Evolutionary conservation across 2,888 invertebrate genomes (phyloP).

Genomic region (Conchocele bisecta): DNA sequence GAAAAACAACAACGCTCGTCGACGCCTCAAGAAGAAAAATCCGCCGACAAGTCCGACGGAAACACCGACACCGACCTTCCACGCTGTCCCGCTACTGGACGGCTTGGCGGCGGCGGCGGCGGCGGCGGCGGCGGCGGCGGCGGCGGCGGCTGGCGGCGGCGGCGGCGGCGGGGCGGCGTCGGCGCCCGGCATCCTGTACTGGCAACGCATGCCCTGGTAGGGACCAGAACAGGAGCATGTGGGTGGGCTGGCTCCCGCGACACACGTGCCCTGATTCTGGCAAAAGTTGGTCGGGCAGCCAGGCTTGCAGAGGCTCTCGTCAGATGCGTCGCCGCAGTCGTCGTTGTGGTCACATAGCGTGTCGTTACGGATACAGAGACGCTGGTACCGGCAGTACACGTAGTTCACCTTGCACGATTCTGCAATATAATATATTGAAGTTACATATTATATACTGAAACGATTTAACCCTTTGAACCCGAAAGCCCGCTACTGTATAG

Average conservation of each 20-base stretch:
- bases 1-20: slow-evolving; percentile 34
- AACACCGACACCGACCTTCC: slow-evolving; percentile 67
- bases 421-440: slow-evolving; percentile 24
- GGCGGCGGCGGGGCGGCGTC: slow-evolving; percentile 17
- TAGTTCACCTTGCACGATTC: slow-evolving; percentile 61
- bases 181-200: slow-evolving; percentile 27
- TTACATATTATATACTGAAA: neutral
- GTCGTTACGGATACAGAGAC: slow-evolving; percentile 59
- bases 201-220: slow-evolving; percentile 56
- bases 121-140: neutral
- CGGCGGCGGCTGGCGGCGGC: neutral
- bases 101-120: neutral
- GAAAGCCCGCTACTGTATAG: neutral
- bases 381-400: slow-evolving; percentile 59
- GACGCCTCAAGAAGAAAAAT: slow-evolving; percentile 18
- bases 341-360: slow-evolving; percentile 64
- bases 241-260: slow-evolving; percentile 29
- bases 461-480: no score
- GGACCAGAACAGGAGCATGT: slow-evolving; percentile 44
- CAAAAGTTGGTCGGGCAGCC: slow-evolving; percentile 66
- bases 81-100: neutral
- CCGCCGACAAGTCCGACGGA: slow-evolving; percentile 61
- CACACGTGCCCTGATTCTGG: slow-evolving; percentile 67
- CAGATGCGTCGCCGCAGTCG: slow-evolving; percentile 66
- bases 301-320: slow-evolving; percentile 63